Evolutionary conservation across 2,113 vertebrate species (phyloP).

Genomic region (Corapipo altera): DNA sequence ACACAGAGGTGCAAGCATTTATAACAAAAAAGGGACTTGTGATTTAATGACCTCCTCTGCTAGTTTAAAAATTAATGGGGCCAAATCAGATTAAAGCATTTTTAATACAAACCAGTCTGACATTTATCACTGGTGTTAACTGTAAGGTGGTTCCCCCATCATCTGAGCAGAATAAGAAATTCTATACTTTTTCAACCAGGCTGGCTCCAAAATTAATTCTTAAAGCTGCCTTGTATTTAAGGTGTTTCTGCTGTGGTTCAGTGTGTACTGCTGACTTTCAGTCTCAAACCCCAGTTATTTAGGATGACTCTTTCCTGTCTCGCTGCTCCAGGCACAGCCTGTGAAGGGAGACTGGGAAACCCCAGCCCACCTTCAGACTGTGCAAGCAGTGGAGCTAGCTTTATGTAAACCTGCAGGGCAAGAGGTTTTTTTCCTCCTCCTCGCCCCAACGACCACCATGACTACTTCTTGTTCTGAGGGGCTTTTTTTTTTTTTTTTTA

Average conservation of each 20-base stretch:
- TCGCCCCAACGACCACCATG: neutral
- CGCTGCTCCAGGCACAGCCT: accelerated
- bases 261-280: accelerated
- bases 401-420: neutral
- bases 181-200: neutral
- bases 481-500: neutral
- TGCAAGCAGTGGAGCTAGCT: accelerated
- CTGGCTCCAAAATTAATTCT: neutral
- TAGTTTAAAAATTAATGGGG: constrained; percentile 68
- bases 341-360: neutral
- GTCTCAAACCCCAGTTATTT: neutral
- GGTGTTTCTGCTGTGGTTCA: neutral
- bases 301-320: neutral
- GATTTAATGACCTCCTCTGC: constrained; percentile 75
- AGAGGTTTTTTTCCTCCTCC: accelerated
- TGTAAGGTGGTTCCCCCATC: constrained; percentile 3
- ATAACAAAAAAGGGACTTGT: constrained; percentile 71
- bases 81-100: constrained; percentile 67
- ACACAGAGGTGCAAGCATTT: constrained; percentile 68
- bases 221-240: neutral
- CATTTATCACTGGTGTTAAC: constrained; percentile 52
- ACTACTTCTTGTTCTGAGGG: neutral
- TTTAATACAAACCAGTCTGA: constrained; percentile 53
- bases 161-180: constrained; percentile 7
- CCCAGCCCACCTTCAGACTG: neutral